These are phyloP conservation scores for Hermatobates lingyangjiaoensis DNA, from an alignment of 1,140 invertebrate genomes.

Conservation along the genomic window DNA sequence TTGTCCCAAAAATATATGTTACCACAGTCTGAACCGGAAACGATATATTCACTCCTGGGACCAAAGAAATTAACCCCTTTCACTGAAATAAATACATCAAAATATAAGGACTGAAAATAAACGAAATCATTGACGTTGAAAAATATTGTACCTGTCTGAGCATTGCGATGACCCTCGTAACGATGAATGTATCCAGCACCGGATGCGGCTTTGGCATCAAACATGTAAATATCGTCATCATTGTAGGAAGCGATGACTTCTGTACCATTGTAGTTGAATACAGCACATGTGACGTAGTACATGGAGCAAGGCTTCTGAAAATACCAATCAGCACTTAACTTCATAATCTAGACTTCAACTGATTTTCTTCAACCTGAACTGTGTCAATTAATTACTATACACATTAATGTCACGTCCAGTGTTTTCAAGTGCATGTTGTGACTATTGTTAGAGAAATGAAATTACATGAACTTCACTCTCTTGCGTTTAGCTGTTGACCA, in stretches of 20 bases:
- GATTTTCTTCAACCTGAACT: too few relatives aligned
- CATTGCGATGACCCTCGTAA: slow-evolving; percentile 64
- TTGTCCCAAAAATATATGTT: slow-evolving; percentile 90
- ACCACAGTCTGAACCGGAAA: slow-evolving; percentile 90
- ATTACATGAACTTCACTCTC: too few relatives aligned
- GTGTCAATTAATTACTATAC: too few relatives aligned
- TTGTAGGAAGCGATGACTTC: slow-evolving; percentile 85
- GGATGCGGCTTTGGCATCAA: slow-evolving; percentile 41
- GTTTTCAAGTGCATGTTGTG: too few relatives aligned
- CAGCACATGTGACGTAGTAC: slow-evolving; percentile 56
- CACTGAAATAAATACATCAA: slow-evolving; percentile 32
- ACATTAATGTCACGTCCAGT: too few relatives aligned
- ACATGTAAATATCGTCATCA: slow-evolving; percentile 85
- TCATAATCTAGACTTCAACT: too few relatives aligned
- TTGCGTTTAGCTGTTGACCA: too few relatives aligned
- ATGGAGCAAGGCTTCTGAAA: slow-evolving; percentile 7
- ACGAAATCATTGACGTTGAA: too few relatives aligned
- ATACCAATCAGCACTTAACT: neutral
- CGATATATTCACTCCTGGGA: slow-evolving; percentile 68
- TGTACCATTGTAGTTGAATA: slow-evolving; percentile 78
- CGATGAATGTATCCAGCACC: slow-evolving; percentile 43
- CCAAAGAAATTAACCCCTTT: slow-evolving; percentile 92
- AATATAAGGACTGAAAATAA: too few relatives aligned
- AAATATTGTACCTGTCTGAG: slow-evolving; percentile 33
- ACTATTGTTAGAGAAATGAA: too few relatives aligned